These are phyloP conservation scores for Cebus imitator DNA, from an alignment of 2,113 vertebrate species.

Conservation along the genomic window DNA sequence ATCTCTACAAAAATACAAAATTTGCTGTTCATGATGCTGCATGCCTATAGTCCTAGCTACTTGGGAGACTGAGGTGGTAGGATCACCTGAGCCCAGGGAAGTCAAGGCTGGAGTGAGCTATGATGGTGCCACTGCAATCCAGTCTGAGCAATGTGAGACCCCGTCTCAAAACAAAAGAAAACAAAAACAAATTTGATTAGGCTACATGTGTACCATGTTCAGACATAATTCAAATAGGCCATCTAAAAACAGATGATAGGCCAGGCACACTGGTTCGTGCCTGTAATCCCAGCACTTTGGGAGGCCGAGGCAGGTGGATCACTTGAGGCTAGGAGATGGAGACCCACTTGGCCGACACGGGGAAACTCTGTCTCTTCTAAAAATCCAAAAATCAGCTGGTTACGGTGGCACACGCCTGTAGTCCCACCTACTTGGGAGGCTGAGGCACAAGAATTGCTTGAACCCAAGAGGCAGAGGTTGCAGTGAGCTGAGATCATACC, in stretches of 20 bases:
- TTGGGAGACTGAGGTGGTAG: too few relatives aligned
- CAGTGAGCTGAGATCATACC: not conserved
- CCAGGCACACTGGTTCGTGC: not conserved
- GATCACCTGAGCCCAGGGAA: too few relatives aligned
- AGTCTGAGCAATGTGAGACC: too few relatives aligned
- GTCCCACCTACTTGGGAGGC: not conserved
- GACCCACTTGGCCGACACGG: not conserved
- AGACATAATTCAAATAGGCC: slow-evolving; percentile 80
- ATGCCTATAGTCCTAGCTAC: too few relatives aligned
- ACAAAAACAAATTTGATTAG: slow-evolving; percentile 84
- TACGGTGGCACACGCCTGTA: not conserved
- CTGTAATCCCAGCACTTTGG: not conserved
- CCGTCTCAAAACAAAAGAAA: too few relatives aligned
- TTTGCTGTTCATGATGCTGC: too few relatives aligned
- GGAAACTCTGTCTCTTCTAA: not conserved
- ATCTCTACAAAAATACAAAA: too few relatives aligned
- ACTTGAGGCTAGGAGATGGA: not conserved
- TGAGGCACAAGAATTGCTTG: not conserved
- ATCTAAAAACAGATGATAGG: slow-evolving; percentile 64
- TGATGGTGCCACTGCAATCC: too few relatives aligned
- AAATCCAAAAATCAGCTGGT: not conserved
- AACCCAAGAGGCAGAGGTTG: not conserved
- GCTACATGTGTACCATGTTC: slow-evolving; percentile 83
- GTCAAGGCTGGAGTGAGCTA: too few relatives aligned
- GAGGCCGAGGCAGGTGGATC: not conserved